Conservation (phyloP, 2,888 invertebrate species). For the Mythimna vitellina region DNA sequence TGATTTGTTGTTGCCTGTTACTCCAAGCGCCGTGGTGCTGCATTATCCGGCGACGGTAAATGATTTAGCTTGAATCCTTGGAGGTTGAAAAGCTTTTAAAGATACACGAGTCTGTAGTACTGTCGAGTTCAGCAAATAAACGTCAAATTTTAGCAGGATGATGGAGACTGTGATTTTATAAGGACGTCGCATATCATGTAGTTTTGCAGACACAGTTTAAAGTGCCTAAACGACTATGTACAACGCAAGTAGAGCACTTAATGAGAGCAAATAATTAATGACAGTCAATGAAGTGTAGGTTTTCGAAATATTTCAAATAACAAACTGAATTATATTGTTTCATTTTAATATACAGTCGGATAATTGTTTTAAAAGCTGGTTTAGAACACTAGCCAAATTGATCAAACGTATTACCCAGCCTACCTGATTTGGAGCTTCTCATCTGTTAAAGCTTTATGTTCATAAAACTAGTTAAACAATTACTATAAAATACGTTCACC, state of each 20-base stretch:
- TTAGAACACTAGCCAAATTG: background rate
- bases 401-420: background rate
- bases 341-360: background rate
- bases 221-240: too few species aligned
- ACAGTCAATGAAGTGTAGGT: background rate
- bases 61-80: constrained; percentile 16
- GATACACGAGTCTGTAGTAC: background rate
- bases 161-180: background rate
- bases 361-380: background rate
- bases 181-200: too few species aligned
- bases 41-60: constrained; percentile 5
- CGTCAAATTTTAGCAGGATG: background rate
- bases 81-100: constrained; percentile 23
- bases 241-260: background rate
- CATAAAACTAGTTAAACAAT: constrained; percentile 35
- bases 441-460: constrained; percentile 22
- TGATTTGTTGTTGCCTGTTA: background rate
- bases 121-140: constrained; percentile 1
- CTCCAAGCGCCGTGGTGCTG: background rate
- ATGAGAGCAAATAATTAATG: too few species aligned
- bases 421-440: background rate
- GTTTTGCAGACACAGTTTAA: constrained; percentile 1
- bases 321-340: constrained; percentile 6
- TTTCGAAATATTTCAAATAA: background rate
- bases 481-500: constrained; percentile 30